A percentile compares a stretch with the other conserved stretches of the same genome.
Conservation (phyloP, 2,888 invertebrate species). For the Therioaphis trifolii region DNA sequence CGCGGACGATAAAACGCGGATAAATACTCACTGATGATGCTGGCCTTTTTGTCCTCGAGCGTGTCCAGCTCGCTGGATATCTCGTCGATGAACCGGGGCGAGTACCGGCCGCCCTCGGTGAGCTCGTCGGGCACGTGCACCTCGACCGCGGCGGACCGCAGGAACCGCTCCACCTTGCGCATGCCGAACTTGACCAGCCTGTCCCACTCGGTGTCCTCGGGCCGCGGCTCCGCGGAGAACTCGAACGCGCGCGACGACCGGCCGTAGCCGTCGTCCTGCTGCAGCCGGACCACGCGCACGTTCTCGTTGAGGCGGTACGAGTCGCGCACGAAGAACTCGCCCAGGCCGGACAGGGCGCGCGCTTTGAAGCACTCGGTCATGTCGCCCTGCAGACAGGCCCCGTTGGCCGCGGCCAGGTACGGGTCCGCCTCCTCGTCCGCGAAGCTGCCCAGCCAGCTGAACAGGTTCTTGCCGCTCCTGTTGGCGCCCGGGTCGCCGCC, state of each 20-base stretch:
- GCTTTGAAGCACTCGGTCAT: constrained; percentile 89
- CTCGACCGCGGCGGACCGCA: constrained; percentile 83
- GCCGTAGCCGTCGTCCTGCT: constrained; percentile 73
- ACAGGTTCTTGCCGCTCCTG: constrained; percentile 76
- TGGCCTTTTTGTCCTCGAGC: constrained; percentile 84
- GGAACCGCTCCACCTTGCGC: constrained; percentile 81
- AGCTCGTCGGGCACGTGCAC: constrained; percentile 80
- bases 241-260: constrained; percentile 79
- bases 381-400: constrained; percentile 81
- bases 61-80: constrained; percentile 86
- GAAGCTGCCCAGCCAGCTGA: constrained; percentile 85
- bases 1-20: too few relatives aligned
- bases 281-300: constrained; percentile 78
- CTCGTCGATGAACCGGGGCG: constrained; percentile 85
- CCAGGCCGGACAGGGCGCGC: constrained; percentile 79
- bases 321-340: constrained; percentile 80
- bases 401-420: constrained; percentile 79
- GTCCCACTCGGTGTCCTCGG: constrained; percentile 85
- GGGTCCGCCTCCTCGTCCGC: constrained; percentile 81
- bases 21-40: constrained; percentile 82
- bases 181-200: constrained; percentile 80
- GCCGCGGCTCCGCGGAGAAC: constrained; percentile 77
- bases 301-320: constrained; percentile 76
- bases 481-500: constrained; percentile 49
- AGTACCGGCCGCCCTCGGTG: constrained; percentile 80